phyloP scores from a whole-genome alignment of 2,888 invertebrate genomes.

The Liposcelis brunnea region DNA sequence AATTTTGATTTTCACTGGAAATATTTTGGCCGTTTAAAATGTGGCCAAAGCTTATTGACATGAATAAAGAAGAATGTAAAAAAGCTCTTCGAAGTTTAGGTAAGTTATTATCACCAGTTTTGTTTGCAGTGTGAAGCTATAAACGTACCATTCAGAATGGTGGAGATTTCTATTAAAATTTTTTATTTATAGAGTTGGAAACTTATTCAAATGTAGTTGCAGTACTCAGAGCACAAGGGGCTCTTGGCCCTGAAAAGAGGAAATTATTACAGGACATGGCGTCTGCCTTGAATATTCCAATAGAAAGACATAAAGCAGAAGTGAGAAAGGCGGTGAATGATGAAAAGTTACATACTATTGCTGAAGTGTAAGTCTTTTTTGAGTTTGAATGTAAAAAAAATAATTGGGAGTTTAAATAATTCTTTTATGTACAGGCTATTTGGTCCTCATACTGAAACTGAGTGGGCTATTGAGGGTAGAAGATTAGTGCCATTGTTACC shows the following conservation, averaged over 20 bases:
- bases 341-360: slow-evolving; percentile 73
- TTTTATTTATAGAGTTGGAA: slow-evolving; percentile 58
- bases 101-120: slow-evolving; percentile 31
- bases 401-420: not conserved
- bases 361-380: slow-evolving; percentile 56
- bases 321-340: slow-evolving; percentile 82
- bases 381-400: not conserved
- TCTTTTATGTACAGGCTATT: slow-evolving; percentile 31
- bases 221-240: slow-evolving; percentile 83
- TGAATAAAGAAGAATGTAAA: slow-evolving; percentile 78
- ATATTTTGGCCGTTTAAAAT: slow-evolving; percentile 19
- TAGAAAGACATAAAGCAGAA: slow-evolving; percentile 83
- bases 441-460: slow-evolving; percentile 36
- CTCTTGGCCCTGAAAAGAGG: slow-evolving; percentile 66
- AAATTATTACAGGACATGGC: slow-evolving; percentile 70
- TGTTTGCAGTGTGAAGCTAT: slow-evolving; percentile 10
- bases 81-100: slow-evolving; percentile 73
- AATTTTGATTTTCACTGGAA: not conserved
- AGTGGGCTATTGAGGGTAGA: slow-evolving; percentile 80
- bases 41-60: slow-evolving; percentile 61
- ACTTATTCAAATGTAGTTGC: slow-evolving; percentile 80
- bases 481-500: slow-evolving; percentile 68
- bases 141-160: not conserved
- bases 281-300: slow-evolving; percentile 65
- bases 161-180: no score